Evolutionary conservation across 1,140 invertebrate genomes (phyloP), one percentile per base, ranked within the genome.

Genomic region (Pseudomyrmex sp.): DNA sequence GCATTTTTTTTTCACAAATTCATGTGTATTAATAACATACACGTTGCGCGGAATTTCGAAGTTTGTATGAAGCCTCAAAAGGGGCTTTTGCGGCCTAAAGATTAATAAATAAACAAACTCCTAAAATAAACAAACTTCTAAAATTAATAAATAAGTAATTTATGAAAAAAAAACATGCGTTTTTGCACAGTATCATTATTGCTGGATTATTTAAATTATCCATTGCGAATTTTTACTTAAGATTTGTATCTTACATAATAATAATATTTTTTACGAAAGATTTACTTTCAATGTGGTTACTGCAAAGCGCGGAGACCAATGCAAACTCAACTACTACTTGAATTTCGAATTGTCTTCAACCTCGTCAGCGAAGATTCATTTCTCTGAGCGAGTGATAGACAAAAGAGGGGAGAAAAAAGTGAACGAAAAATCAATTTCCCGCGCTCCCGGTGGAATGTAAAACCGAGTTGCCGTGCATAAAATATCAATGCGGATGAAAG

Each of bases 371-470:
- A 73, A 13, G 48, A 61, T 86, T 86, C 46, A 15, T 77, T 72
- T 18, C 59, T 63, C 1, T 35, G n/a, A 4, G 5, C 23, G 12
- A 52, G 44, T 54, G 85, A 77, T 23, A 50, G 65, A 87, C 79
- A 77, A 83, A 35, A 35, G 5, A 68, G 50, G 20, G 79, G 48
- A 73, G 72, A 12, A 35, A 72, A 62, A 69, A 35, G 7, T 20
- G 65, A 12, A 18, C 35, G 48, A 66, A 72, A 83, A 86, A 86
- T 87, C 86, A 87, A 86, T 87, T 87, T 72, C 68, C 59, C 10
- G 26, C 50, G 46, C 10, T 56, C 48, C 54, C 52, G 46, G 46
- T 44, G 26, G 26, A 83, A 62, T 23, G 20, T 58, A 8, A 62
- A n/a, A 62, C 13, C n/a, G 35, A 46, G 62, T 82, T 68, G 68